phyloP scores from a whole-genome alignment of 2,888 invertebrate species.

The Leptopilina drosophilae region DNA sequence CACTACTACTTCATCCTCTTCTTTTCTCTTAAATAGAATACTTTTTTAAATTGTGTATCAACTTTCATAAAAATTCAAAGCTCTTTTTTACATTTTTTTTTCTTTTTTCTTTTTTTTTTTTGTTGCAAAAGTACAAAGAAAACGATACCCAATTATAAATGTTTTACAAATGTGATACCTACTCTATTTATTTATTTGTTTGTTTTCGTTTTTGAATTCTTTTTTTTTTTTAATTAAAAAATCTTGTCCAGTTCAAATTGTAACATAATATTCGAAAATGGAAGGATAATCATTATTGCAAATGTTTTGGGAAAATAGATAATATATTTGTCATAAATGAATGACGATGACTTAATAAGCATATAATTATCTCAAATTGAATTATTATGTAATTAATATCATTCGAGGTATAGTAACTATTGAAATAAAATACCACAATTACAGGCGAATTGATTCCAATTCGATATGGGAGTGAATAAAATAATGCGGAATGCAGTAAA shows the following conservation, averaged over 20 bases:
- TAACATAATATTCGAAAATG: neutral
- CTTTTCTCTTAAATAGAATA: conserved; percentile 7
- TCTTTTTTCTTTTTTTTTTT: too few relatives aligned
- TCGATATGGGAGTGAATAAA: too few relatives aligned
- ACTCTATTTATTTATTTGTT: too few relatives aligned
- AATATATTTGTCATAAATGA: neutral
- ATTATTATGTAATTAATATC: neutral
- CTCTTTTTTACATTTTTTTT: too few relatives aligned
- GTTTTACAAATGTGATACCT: neutral
- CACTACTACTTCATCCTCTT: too few relatives aligned
- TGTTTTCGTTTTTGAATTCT: too few relatives aligned
- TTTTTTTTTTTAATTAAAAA: neutral
- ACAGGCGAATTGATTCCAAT: too few relatives aligned
- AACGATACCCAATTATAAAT: conserved; percentile 14
- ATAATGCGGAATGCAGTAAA: too few relatives aligned
- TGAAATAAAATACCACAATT: neutral
- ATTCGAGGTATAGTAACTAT: neutral
- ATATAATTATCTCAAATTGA: neutral
- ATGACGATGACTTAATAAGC: neutral
- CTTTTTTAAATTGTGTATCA: conserved; percentile 4
- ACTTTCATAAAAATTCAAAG: neutral
- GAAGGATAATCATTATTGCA: neutral
- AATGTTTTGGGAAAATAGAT: neutral
- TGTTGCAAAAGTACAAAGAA: neutral
- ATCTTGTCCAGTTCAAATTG: neutral